Evolutionary conservation across 2,888 invertebrate species (phyloP), one percentile per base, ranked within the genome.

Genomic region (Sesia apiformis): DNA sequence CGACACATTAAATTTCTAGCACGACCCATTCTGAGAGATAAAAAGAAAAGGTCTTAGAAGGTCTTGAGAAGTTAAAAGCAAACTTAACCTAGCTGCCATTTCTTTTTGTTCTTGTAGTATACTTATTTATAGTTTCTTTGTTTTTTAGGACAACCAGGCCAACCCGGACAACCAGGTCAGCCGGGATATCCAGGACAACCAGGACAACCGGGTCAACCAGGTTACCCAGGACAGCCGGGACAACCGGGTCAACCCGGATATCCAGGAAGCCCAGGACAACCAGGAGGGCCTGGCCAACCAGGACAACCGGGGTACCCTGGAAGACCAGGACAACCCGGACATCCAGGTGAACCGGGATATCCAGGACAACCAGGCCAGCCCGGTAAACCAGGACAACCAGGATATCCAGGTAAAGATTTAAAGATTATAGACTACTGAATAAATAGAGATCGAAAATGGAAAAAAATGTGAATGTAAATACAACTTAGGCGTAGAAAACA

Each of bases 111-210:
- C 23, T 23, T 23, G 23, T 23, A 23, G 23, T 23, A 23, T 1
- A 23, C 2, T 1, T 23, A 23, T 2, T 23, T 23, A 23, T 23
- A 23, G 23, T 23, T 23, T 23, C 23, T 23, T 23, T 23, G 1
- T 23, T 23, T 23, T 23, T 23, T 38, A 39, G 63, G 63, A 4
- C 49, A 61, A 7, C 70, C 72, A 3, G 72, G 70, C 8, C 51
- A 56, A 39, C 58, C 52, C 54, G 40, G 61, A 4, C 51, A 55
- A 5, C 64, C 57, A 4, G 67, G 63, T 40, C 57, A 58, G 7
- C 62, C 65, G 8, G 63, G 64, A 1, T 38, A 62, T 3, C 70
- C 70, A 42, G 73, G 70, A 46, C 64, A 72, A 3, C 81, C 81
- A 41, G 76, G 67, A 4, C 52, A 58, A 0, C 61, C 62, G 3